Conservation (phyloP, 2,797 vertebrate species). For the Epinephelus awoara region DNA sequence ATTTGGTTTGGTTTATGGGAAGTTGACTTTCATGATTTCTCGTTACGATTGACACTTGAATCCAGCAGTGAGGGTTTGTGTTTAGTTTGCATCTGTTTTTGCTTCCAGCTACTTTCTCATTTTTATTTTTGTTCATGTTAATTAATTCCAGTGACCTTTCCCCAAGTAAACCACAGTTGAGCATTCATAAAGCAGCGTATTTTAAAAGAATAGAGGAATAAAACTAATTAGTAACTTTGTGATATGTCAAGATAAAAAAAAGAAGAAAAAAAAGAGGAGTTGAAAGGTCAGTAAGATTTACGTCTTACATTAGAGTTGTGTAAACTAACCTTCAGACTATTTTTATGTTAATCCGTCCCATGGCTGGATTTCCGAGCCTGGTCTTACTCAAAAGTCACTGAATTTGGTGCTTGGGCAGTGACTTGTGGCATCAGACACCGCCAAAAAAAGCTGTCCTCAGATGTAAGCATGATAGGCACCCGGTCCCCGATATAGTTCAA, state of each 20-base stretch:
- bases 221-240: not conserved
- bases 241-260: not conserved
- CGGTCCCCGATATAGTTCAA: too few relatives aligned
- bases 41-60: not conserved
- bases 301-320: not conserved
- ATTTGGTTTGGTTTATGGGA: not conserved
- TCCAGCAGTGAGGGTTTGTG: not conserved
- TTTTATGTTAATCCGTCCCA: not conserved
- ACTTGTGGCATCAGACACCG: too few relatives aligned
- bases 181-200: not conserved
- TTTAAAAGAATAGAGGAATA: not conserved
- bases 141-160: not conserved
- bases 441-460: too few relatives aligned
- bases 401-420: too few relatives aligned
- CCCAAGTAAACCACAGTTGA: not conserved
- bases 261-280: not conserved
- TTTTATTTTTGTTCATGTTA: not conserved
- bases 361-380: not conserved
- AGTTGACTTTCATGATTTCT: not conserved
- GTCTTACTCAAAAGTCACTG: too few relatives aligned
- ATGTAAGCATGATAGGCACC: too few relatives aligned
- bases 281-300: not conserved
- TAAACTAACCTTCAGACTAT: not conserved
- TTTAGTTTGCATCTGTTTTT: not conserved
- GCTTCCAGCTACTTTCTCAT: not conserved